These are phyloP conservation scores for Babyrousa celebensis DNA, from an alignment of 2,797 vertebrate species.

Conservation along the genomic window DNA sequence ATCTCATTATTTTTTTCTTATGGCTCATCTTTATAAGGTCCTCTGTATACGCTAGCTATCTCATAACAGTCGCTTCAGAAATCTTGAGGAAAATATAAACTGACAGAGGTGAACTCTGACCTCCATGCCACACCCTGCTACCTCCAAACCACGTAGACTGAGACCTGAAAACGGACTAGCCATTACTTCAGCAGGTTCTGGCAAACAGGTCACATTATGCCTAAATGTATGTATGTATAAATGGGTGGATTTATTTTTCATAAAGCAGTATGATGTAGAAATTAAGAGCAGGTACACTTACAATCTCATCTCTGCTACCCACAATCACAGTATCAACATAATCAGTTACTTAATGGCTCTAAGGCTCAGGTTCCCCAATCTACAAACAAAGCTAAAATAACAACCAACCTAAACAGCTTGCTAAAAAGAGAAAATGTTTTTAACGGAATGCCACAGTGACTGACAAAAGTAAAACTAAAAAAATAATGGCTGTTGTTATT, in stretches of 20 bases:
- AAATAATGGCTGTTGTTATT: not conserved
- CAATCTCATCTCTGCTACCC: conserved; percentile 42
- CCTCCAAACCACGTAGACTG: conserved; percentile 2
- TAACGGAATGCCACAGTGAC: conserved; percentile 20
- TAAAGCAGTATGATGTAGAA: conserved; percentile 46
- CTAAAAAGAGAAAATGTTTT: conserved; percentile 59
- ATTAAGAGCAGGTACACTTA: conserved; percentile 56
- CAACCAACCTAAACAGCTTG: conserved; percentile 1
- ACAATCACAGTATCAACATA: conserved; percentile 61
- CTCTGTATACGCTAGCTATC: conserved; percentile 54
- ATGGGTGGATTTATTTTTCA: conserved; percentile 49
- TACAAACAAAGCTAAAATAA: conserved; percentile 53
- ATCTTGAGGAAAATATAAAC: conserved; percentile 55
- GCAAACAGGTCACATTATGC: conserved; percentile 11
- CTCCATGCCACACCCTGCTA: not conserved
- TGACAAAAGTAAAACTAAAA: conserved; percentile 2
- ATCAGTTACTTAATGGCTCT: conserved; percentile 39
- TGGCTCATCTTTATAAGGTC: not conserved
- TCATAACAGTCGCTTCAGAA: conserved; percentile 49
- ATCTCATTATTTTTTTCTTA: not conserved
- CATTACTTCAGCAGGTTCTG: conserved; percentile 34
- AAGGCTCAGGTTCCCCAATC: conserved; percentile 42
- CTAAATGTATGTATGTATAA: not conserved
- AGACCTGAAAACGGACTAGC: conserved; percentile 52
- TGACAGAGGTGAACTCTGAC: conserved; percentile 54